phyloP scores from a whole-genome alignment of 1,140 invertebrate species.

The Drosophila murphyi region DNA sequence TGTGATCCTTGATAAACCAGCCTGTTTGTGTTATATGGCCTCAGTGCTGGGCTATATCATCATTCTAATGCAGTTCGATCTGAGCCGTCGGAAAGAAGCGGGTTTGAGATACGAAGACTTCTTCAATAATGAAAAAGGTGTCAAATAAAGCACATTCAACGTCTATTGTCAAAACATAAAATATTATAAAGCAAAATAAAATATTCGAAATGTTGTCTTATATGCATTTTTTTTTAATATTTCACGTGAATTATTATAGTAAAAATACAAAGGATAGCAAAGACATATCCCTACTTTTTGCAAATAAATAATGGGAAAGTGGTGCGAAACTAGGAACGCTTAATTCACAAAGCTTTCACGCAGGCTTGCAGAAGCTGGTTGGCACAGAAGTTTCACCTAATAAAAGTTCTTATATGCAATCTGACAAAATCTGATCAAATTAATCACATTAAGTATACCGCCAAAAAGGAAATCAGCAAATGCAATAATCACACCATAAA shows the following conservation, averaged over 20 bases:
- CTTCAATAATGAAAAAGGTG: not conserved
- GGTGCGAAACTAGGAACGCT: not conserved
- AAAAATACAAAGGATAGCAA: not conserved
- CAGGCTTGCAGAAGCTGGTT: not conserved
- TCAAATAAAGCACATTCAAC: not conserved
- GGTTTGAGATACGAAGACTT: not conserved
- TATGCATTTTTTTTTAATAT: too few relatives aligned
- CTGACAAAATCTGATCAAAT: conserved; percentile 61
- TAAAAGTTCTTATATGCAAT: conserved; percentile 69
- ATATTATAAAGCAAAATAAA: too few relatives aligned
- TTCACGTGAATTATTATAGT: not conserved
- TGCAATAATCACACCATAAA: too few relatives aligned
- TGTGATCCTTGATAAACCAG: conserved; percentile 51
- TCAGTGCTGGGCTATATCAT: conserved; percentile 53
- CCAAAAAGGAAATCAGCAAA: too few relatives aligned
- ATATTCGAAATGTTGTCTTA: not conserved
- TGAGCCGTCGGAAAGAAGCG: conserved; percentile 6
- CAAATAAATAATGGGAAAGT: conserved; percentile 12
- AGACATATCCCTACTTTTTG: not conserved
- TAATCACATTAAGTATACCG: conserved; percentile 22
- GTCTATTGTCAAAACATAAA: too few relatives aligned
- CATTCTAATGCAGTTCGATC: conserved; percentile 70
- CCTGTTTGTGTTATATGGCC: conserved; percentile 46
- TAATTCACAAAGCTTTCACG: not conserved
- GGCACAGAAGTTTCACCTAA: not conserved